Conservation (phyloP, 2,888 invertebrate species). For the Nymphalis polychloros region DNA sequence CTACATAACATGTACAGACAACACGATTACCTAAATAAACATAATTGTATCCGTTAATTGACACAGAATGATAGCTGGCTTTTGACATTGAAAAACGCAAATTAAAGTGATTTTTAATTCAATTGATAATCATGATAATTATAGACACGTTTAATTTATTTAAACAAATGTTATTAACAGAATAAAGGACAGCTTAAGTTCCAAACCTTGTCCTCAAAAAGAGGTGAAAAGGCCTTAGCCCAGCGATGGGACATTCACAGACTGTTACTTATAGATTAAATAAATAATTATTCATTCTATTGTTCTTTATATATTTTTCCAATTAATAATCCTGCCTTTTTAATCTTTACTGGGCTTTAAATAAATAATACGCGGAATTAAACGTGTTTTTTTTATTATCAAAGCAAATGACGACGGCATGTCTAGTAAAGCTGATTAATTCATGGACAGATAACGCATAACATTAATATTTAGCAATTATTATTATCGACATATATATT, state of each 20-base stretch:
- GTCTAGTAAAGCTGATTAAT: constrained; percentile 8
- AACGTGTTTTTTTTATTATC: not conserved
- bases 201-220: no score
- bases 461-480: not conserved
- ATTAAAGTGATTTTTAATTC: not conserved
- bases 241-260: no score
- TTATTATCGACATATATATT: not conserved
- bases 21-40: constrained; percentile 22
- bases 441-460: not conserved
- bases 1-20: constrained; percentile 9
- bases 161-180: no score
- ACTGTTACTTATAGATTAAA: no score
- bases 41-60: not conserved
- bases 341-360: no score
- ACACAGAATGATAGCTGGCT: not conserved
- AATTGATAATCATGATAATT: no score
- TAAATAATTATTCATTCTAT: not conserved
- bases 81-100: not conserved
- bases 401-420: constrained; percentile 9
- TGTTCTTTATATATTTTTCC: not conserved
- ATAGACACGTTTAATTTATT: no score
- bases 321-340: not conserved
- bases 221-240: no score
- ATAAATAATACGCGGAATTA: no score
- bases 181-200: no score